Conservation (phyloP, 2,888 invertebrate species). For the Physocephala rufipes region DNA sequence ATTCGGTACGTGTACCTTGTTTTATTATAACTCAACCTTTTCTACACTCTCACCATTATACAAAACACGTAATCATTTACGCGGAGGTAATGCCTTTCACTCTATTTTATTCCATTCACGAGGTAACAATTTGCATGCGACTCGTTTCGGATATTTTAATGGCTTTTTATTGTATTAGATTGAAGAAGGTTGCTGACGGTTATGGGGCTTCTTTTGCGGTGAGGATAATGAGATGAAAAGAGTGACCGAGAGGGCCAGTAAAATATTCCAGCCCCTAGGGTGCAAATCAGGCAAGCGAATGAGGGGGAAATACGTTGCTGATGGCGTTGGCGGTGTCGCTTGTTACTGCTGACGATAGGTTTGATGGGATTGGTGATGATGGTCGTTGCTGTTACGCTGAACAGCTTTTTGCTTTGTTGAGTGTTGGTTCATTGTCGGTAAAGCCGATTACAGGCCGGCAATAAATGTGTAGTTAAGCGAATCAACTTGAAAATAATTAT, state of each 20-base stretch:
- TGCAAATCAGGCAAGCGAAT: too few species aligned
- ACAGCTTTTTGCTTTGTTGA: not conserved
- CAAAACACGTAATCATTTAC: not conserved
- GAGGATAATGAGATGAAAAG: not conserved
- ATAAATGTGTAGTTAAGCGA: constrained; percentile 27
- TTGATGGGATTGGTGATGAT: not conserved
- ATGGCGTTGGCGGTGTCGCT: not conserved
- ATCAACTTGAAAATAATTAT: constrained; percentile 15
- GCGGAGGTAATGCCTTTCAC: not conserved
- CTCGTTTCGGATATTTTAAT: constrained; percentile 51
- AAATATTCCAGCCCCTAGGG: not conserved
- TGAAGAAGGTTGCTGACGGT: constrained; percentile 42
- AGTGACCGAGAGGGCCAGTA: not conserved
- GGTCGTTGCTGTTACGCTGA: not conserved
- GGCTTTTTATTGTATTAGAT: constrained; percentile 62
- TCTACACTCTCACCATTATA: not conserved
- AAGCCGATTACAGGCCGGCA: constrained; percentile 29
- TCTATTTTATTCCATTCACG: too few species aligned
- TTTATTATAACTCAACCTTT: not conserved
- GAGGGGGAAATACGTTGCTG: not conserved
- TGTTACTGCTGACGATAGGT: not conserved
- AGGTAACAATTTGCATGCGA: constrained; percentile 32
- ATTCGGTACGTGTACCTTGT: not conserved
- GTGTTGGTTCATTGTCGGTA: not conserved
- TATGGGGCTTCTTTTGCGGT: not conserved